phyloP scores from a whole-genome alignment of 1,140 invertebrate genomes.

The Venturia canescens region DNA sequence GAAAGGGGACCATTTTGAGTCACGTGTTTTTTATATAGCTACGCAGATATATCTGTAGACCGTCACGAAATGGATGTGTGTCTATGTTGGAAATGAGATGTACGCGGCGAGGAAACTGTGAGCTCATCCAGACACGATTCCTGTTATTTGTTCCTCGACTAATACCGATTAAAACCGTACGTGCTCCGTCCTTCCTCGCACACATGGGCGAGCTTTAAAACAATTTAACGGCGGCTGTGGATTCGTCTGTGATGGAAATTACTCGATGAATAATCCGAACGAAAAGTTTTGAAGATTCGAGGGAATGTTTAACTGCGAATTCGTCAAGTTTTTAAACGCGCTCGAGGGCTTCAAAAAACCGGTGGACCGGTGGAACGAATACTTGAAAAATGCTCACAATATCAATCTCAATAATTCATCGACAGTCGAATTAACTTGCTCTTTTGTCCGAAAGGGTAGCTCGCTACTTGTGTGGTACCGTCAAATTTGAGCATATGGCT shows the following conservation, averaged over 20 bases:
- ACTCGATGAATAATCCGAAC: too few species aligned
- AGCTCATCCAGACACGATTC: constrained; percentile 76
- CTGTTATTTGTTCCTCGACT: constrained; percentile 73
- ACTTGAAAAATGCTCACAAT: too few species aligned
- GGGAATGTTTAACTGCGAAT: too few species aligned
- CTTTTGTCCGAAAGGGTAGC: too few species aligned
- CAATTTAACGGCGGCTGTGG: not conserved
- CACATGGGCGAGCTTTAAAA: not conserved
- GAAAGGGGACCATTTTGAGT: not conserved
- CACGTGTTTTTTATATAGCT: not conserved
- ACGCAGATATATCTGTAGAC: too few species aligned
- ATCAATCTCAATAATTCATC: too few species aligned
- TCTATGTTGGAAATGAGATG: constrained; percentile 22
- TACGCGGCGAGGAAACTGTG: constrained; percentile 43
- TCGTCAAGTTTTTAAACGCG: too few species aligned
- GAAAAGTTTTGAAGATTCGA: too few species aligned
- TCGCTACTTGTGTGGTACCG: too few species aligned
- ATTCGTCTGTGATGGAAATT: not conserved
- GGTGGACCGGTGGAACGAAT: too few species aligned
- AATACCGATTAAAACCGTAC: constrained; percentile 62
- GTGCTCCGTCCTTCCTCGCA: not conserved
- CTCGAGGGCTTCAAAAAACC: too few species aligned
- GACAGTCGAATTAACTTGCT: too few species aligned
- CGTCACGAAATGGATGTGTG: constrained; percentile 45
- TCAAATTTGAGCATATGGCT: constrained; percentile 31